phyloP scores from a whole-genome alignment of 2,888 invertebrate genomes.

The Leucophora obtusa region DNA sequence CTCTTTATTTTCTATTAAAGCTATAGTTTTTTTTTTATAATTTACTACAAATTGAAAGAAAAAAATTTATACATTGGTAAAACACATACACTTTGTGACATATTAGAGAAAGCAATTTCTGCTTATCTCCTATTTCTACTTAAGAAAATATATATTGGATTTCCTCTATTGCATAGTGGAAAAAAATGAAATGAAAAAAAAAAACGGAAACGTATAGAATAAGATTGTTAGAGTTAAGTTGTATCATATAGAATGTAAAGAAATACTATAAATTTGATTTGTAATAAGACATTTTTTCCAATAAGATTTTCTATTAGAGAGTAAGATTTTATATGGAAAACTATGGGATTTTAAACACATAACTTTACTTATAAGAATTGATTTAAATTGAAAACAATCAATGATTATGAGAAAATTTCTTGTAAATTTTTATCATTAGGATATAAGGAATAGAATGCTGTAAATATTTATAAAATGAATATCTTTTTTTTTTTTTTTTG shows the following conservation, averaged over 20 bases:
- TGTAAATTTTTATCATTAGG: no score
- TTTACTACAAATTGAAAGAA: conserved; percentile 22
- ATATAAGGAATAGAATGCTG: no score
- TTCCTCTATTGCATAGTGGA: conserved; percentile 14
- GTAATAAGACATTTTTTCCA: conserved; percentile 39
- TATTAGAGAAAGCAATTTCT: conserved; percentile 59
- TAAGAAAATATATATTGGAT: conserved; percentile 42
- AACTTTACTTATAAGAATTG: background rate
- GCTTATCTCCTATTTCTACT: conserved; percentile 63
- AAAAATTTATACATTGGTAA: conserved; percentile 49
- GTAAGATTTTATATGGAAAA: background rate
- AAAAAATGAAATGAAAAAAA: background rate
- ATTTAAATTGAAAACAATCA: background rate
- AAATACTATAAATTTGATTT: conserved; percentile 53
- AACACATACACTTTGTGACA: conserved; percentile 47
- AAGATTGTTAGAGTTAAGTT: conserved; percentile 36
- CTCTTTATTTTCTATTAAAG: conserved; percentile 54
- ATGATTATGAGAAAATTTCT: background rate
- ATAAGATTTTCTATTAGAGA: conserved; percentile 30
- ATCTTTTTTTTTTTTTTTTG: no score
- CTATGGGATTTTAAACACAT: conserved; percentile 1
- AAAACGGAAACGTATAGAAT: conserved; percentile 18
- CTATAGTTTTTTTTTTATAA: conserved; percentile 33
- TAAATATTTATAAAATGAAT: no score
- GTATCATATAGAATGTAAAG: conserved; percentile 2